These are phyloP conservation scores for Lethenteron reissneri DNA, from an alignment of 2,113 vertebrate species.

Conservation along the genomic window DNA sequence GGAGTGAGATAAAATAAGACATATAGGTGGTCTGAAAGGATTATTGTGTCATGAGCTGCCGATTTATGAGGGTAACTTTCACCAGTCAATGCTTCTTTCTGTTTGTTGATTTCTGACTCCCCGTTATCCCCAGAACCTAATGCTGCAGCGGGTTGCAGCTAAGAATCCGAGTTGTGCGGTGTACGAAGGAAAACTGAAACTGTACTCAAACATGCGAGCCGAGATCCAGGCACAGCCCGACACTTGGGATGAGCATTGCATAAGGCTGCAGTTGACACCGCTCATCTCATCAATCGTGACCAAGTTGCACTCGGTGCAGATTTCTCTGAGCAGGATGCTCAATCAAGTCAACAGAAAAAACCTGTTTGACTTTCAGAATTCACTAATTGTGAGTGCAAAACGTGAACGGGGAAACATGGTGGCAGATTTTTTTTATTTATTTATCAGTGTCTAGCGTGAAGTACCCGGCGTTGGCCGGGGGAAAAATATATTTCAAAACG, in stretches of 20 bases:
- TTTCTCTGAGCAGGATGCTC: slow-evolving; percentile 46
- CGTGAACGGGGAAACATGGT: not conserved
- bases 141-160: slow-evolving; percentile 46
- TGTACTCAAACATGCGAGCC: slow-evolving; percentile 25
- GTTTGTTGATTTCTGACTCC: too few species aligned
- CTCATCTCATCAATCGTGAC: slow-evolving; percentile 33
- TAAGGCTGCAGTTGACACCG: slow-evolving; percentile 42
- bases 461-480: too few species aligned
- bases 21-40: too few species aligned
- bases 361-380: slow-evolving; percentile 31
- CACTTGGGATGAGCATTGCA: slow-evolving; percentile 32
- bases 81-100: too few species aligned
- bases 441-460: too few species aligned
- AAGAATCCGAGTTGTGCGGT: slow-evolving; percentile 35
- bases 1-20: too few species aligned
- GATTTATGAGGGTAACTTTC: too few species aligned
- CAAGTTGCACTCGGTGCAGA: slow-evolving; percentile 37
- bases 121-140: slow-evolving; percentile 10
- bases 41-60: too few species aligned
- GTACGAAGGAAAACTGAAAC: slow-evolving; percentile 60
- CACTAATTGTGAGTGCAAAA: slow-evolving; percentile 31
- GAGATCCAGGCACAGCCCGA: slow-evolving; percentile 33
- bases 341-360: slow-evolving; percentile 44
- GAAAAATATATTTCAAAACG: too few species aligned
- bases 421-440: not conserved